phyloP scores from a whole-genome alignment of 2,113 vertebrate genomes.

The Micronycteris hirsuta region DNA sequence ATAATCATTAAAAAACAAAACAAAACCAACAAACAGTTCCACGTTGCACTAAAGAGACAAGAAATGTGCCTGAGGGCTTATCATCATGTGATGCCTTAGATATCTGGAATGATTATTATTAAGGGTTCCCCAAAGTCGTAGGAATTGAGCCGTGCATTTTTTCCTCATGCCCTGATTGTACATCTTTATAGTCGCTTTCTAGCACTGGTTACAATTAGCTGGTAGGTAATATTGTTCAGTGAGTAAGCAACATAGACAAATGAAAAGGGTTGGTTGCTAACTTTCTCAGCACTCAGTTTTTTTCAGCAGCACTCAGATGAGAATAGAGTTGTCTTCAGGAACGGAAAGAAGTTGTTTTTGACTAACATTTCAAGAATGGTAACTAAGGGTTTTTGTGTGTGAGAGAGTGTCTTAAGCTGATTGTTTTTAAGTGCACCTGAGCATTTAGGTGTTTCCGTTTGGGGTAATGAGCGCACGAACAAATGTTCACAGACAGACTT shows the following conservation, averaged over 20 bases:
- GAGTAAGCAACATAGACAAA: conserved; percentile 12
- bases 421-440: neutral
- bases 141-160: neutral
- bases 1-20: conserved; percentile 23
- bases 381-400: conserved; percentile 17
- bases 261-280: neutral
- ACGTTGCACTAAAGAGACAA: neutral
- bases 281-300: conserved; percentile 19
- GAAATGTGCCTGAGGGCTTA: neutral
- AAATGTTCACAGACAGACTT: conserved; percentile 16
- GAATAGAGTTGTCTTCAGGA: conserved; percentile 22
- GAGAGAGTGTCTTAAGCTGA: conserved; percentile 26
- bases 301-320: neutral
- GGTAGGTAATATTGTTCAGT: neutral
- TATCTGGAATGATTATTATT: neutral
- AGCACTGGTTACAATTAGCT: neutral
- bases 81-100: neutral
- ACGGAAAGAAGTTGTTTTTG: conserved; percentile 35
- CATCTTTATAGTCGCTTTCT: conserved; percentile 30
- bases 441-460: conserved; percentile 5
- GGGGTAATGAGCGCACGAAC: neutral
- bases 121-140: neutral
- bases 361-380: conserved; percentile 13
- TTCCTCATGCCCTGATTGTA: neutral
- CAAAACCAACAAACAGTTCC: no score